Base-by-base conservation (phyloP, 2,797 vertebrate species). In the Micrastur ruficollis region DNA sequence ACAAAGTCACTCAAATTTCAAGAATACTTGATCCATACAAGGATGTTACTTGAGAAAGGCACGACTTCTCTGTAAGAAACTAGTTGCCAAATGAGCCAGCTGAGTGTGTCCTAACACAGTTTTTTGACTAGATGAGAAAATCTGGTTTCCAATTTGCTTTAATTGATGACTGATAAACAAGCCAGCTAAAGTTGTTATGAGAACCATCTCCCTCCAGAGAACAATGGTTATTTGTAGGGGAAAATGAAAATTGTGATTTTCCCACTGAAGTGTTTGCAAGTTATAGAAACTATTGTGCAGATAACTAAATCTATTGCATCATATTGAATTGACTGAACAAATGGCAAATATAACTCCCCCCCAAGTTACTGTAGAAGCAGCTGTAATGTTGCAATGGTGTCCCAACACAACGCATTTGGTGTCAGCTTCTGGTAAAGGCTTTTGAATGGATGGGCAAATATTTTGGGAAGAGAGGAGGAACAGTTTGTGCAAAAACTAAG, bases 1-100 rank as follows among this genome's bases (percentile, higher is more conserved):
- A 94, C 96, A 94, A 96, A 97, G 95, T 97, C 96, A 97, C 96
- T 97, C 96, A 89, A 62, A 96, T 96, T 96, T 96, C 96, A 97
- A 21, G 92, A 97, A 94, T 96, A 92, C 94, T 96, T 85, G 92
- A 96, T 94, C 91, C 86, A 68, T 81, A 86, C 88, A 95, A 73
- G 86, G 96, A 95, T 95, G 95, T 97, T 96, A 96, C 96, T 96
- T 95, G 95, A 96, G 95, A 97, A 94, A 94, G 88, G 86, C 88
- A 79, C 53, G 68, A 38, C 87, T 96, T 49, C 88, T 93, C 55
- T 15, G 36, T 34, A 53, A 86, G 90, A 74, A 96, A 62, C 58
- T 6, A 15, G 34, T 81, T 73, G 87, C 89, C n/a, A 12, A 95
- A 81, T 72, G 68, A 90, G 65, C 73, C 0, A 25, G 9, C 49